phyloP scores from a whole-genome alignment of 1,140 invertebrate species.

The Ostrea denselamellosa region DNA sequence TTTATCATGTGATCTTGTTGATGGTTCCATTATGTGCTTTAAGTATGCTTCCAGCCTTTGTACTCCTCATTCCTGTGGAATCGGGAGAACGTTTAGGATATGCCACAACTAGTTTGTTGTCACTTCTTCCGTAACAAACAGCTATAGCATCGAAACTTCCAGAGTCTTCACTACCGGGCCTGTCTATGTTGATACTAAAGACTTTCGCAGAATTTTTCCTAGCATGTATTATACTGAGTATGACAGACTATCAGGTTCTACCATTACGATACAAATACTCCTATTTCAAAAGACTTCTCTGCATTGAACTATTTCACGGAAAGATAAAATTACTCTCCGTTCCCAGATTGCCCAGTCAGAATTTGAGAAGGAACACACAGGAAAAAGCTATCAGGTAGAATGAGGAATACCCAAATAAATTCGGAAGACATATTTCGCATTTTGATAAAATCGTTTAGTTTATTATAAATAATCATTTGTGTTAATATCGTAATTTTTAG shows the following conservation, averaged over 20 bases:
- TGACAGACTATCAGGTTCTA: neutral
- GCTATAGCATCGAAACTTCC: slow-evolving; percentile 11
- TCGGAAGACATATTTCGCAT: neutral
- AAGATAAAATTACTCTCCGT: neutral
- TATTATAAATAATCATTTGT: neutral
- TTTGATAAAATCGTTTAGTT: neutral
- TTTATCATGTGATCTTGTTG: neutral
- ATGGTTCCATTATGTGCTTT: neutral
- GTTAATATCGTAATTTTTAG: neutral
- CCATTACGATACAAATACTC: neutral
- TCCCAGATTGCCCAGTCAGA: neutral
- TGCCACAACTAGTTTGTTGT: neutral
- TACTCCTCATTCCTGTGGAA: neutral
- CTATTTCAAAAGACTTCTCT: neutral
- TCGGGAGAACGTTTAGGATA: neutral
- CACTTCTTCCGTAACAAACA: neutral
- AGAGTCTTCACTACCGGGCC: neutral
- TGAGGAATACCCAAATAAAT: neutral
- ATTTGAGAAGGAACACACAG: neutral
- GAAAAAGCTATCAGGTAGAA: neutral
- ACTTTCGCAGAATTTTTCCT: neutral
- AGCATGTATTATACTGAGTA: neutral
- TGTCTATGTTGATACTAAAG: neutral
- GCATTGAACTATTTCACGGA: neutral
- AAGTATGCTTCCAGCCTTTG: neutral